phyloP scores from a whole-genome alignment of 2,113 vertebrate genomes.

The Dolichallabes microphthalmus region DNA sequence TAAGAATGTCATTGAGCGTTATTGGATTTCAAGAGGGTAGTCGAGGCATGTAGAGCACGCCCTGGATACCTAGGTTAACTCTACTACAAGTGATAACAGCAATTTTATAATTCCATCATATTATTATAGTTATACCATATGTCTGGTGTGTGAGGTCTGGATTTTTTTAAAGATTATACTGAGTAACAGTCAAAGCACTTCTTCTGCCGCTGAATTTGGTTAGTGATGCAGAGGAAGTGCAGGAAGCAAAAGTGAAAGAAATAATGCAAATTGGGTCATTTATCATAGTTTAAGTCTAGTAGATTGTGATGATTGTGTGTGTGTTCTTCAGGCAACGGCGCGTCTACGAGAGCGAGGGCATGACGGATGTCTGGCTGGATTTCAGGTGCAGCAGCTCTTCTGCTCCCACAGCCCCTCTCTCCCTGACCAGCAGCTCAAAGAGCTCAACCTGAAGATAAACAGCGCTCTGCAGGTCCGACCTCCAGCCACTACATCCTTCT shows the following conservation, averaged over 20 bases:
- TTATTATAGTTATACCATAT: too few species aligned
- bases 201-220: not conserved
- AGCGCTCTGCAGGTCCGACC: slow-evolving; percentile 87
- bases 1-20: not conserved
- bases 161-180: not conserved
- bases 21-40: not conserved
- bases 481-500: not conserved
- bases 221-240: not conserved
- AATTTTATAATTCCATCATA: not conserved
- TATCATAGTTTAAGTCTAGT: not conserved
- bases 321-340: slow-evolving; percentile 79
- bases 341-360: slow-evolving; percentile 88
- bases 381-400: slow-evolving; percentile 98
- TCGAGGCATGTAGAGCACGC: not conserved
- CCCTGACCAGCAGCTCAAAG: slow-evolving; percentile 96
- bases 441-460: slow-evolving; percentile 94
- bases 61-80: not conserved
- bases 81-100: not conserved
- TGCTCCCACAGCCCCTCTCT: slow-evolving; percentile 92
- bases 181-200: not conserved
- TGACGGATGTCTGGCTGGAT: slow-evolving; percentile 89
- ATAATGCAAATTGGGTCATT: not conserved
- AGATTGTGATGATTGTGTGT: not conserved
- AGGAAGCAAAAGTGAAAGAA: not conserved
- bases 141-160: not conserved